Evolutionary conservation across 2,888 invertebrate species (phyloP).

Genomic region (Ophion ellenae): DNA sequence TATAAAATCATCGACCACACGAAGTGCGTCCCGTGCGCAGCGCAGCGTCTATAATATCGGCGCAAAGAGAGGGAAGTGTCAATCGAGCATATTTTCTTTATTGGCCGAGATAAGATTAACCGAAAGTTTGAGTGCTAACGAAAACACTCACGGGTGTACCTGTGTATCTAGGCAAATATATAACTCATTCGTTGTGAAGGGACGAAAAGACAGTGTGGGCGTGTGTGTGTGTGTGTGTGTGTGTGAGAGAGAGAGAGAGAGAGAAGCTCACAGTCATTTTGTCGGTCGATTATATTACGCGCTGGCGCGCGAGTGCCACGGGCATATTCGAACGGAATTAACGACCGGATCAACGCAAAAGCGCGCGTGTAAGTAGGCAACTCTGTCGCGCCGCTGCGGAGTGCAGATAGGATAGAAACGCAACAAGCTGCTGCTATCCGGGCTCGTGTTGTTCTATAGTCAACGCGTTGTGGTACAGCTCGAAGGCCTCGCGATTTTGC

Average conservation of each 20-base stretch:
- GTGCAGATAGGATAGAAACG: slow-evolving; percentile 41
- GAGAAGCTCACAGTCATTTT: slow-evolving; percentile 52
- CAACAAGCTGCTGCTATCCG: slow-evolving; percentile 41
- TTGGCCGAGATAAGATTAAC: slow-evolving; percentile 70
- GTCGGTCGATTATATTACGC: slow-evolving; percentile 47
- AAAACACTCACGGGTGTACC: slow-evolving; percentile 21
- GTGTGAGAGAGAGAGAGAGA: slow-evolving; percentile 16
- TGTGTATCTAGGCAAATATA: neutral
- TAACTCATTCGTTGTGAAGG: neutral
- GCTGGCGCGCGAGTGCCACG: slow-evolving; percentile 29
- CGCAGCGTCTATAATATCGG: slow-evolving; percentile 35
- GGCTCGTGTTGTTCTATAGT: slow-evolving; percentile 31
- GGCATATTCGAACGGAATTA: slow-evolving; percentile 63
- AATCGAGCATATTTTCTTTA: slow-evolving; percentile 63
- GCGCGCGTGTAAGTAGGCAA: slow-evolving; percentile 34
- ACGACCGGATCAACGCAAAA: slow-evolving; percentile 58
- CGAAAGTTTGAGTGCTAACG: slow-evolving; percentile 64
- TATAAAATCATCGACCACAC: slow-evolving; percentile 22
- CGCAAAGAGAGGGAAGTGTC: slow-evolving; percentile 49
- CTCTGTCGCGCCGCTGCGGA: slow-evolving; percentile 20
- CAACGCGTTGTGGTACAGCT: slow-evolving; percentile 33
- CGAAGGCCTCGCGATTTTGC: slow-evolving; percentile 49
- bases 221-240: neutral
- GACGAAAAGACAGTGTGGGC: neutral
- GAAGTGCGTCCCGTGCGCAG: neutral